Base-by-base conservation (phyloP, 2,113 vertebrate species). In the Monopterus albus region DNA sequence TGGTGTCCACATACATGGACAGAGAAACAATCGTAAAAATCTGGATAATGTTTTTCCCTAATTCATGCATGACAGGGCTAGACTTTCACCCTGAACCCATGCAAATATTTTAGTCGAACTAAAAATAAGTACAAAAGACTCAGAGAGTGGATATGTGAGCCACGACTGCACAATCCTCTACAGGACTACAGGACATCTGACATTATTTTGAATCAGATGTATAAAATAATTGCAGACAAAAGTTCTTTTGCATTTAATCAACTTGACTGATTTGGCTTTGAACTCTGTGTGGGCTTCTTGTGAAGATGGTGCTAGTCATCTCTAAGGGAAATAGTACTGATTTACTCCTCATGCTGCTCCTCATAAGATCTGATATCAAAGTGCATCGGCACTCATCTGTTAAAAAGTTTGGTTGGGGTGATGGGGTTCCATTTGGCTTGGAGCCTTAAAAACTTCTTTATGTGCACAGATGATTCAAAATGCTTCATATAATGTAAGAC, bases 71-170 rank as follows among this genome's bases (percentile, higher is more conserved):
- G n/a, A n/a, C n/a, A n/a, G n/a, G n/a, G n/a, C n/a, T n/a, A 59
- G 57, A 69, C 71, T 78, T 68, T 64, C 38, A 77, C 75, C 52
- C 60, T 58, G 17, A 72, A 25, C 45, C 28, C 21, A 36, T 20
- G 45, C 51, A 53, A 28, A 42, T 62, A 40, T 65, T 51, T 65
- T 14, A 43, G 43, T 15, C 3, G n/a, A 53, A 26, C 46, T 65
- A 39, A 53, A 68, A 72, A 67, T 46, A 67, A 61, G 21, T 7
- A 62, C 36, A 25, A 43, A 47, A 60, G 40, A 38, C 9, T 40
- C 40, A 68, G 25, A 15, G 57, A 60, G 14, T 17, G 52, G 21
- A 50, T 14, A 2, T 29, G 10, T 46, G 23, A 46, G n/a, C 25
- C 7, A 49, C 46, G 26, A 47, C 21, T 23, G 23, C 53, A 6